Evolutionary conservation across 2,888 invertebrate genomes (phyloP).

Genomic region (Melitaea athalia): DNA sequence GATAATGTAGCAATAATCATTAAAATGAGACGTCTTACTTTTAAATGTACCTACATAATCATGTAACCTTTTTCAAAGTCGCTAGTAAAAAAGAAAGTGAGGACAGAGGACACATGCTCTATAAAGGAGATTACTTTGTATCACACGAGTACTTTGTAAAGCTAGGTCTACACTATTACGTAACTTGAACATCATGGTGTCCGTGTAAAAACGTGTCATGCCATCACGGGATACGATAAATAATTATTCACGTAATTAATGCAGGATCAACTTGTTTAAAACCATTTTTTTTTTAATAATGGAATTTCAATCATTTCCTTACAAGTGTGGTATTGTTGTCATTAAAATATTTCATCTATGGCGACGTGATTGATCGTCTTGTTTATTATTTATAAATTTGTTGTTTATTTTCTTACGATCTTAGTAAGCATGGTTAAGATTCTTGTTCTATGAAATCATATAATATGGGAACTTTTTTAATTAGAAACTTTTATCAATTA

Average conservation of each 20-base stretch:
- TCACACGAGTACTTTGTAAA: not conserved
- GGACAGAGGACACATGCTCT: not conserved
- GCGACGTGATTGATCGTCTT: constrained; percentile 26
- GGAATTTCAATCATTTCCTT: constrained; percentile 31
- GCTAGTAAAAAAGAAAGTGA: not conserved
- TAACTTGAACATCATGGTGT: not conserved
- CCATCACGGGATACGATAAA: constrained; percentile 20
- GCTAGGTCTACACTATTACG: constrained; percentile 10
- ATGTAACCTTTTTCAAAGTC: not conserved
- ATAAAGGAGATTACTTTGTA: not conserved
- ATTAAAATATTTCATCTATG: constrained; percentile 27
- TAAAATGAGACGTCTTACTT: not conserved
- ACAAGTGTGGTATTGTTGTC: constrained; percentile 26
- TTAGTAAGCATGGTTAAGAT: constrained; percentile 1
- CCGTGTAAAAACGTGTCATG: constrained; percentile 37
- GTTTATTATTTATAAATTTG: constrained; percentile 17
- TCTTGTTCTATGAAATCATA: not conserved
- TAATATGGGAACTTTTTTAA: not conserved
- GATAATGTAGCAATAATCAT: not conserved
- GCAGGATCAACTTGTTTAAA: constrained; percentile 20
- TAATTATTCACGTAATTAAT: constrained; percentile 31
- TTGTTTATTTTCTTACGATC: constrained; percentile 2
- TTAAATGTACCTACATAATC: not conserved
- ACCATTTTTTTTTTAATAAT: not conserved
- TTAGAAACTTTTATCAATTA: not conserved